Evolutionary conservation across 2,113 vertebrate species (phyloP).

Genomic region (Rhinoderma darwinii): DNA sequence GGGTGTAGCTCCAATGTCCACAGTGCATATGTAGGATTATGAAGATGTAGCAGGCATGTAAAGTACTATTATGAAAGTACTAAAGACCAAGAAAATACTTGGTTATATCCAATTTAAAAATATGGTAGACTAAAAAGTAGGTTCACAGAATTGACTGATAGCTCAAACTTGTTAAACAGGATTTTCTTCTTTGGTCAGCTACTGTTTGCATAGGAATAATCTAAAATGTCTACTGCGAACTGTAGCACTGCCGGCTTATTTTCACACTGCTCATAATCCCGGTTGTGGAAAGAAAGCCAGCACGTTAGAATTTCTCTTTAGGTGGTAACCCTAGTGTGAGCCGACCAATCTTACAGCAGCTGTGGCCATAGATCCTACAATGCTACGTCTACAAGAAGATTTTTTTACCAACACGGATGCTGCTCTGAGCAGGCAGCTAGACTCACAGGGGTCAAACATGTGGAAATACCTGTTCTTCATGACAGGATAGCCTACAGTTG

Average conservation of each 20-base stretch:
- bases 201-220: slow-evolving; percentile 57
- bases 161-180: slow-evolving; percentile 42
- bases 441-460: neutral
- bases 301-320: neutral
- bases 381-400: no score
- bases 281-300: no score
- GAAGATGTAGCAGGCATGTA: no score
- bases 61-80: no score
- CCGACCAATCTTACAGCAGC: neutral
- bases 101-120: neutral
- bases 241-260: slow-evolving; percentile 26
- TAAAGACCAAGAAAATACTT: neutral
- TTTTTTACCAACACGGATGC: neutral
- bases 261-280: slow-evolving; percentile 19
- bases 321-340: neutral
- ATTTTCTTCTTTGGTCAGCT: slow-evolving; percentile 44
- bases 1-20: no score
- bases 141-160: slow-evolving; percentile 2
- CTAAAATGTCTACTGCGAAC: slow-evolving; percentile 35
- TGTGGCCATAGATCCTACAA: neutral
- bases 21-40: no score
- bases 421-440: neutral
- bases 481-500: neutral
- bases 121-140: neutral
- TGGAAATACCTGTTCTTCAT: neutral